phyloP scores from a whole-genome alignment of 2,113 vertebrate genomes.

The Chaetodon trifascialis region DNA sequence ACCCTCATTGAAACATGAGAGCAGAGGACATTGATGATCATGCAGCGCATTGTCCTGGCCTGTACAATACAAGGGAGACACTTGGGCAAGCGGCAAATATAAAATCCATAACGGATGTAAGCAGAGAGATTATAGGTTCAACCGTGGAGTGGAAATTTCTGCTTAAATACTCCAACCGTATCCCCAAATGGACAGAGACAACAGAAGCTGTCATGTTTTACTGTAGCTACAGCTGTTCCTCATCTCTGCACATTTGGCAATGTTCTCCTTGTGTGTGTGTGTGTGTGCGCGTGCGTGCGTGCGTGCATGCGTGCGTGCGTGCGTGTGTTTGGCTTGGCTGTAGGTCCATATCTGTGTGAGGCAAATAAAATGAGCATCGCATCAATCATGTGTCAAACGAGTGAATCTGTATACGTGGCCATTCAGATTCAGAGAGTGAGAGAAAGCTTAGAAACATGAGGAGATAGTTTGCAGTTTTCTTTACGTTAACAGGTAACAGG shows the following conservation, averaged over 20 bases:
- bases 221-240: conserved; percentile 60
- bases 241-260: conserved; percentile 50
- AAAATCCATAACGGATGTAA: conserved; percentile 13
- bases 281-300: background rate
- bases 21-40: no score
- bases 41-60: no score
- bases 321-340: background rate
- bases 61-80: no score
- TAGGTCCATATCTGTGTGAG: conserved; percentile 20
- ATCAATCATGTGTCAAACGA: background rate
- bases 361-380: background rate
- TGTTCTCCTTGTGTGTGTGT: conserved; percentile 17
- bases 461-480: background rate
- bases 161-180: background rate
- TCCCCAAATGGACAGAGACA: background rate
- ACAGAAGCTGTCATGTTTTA: conserved; percentile 25
- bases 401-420: conserved; percentile 36
- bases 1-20: no score
- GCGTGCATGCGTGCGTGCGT: background rate
- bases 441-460: background rate
- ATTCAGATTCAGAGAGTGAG: background rate
- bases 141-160: conserved; percentile 24
- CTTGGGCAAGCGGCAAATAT: background rate
- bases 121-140: background rate
- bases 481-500: no score